A percentile compares a stretch with the other conserved stretches of the same genome.
phyloP scores from a whole-genome alignment of 2,888 invertebrate species.

The Drosophila flavopinicola region DNA sequence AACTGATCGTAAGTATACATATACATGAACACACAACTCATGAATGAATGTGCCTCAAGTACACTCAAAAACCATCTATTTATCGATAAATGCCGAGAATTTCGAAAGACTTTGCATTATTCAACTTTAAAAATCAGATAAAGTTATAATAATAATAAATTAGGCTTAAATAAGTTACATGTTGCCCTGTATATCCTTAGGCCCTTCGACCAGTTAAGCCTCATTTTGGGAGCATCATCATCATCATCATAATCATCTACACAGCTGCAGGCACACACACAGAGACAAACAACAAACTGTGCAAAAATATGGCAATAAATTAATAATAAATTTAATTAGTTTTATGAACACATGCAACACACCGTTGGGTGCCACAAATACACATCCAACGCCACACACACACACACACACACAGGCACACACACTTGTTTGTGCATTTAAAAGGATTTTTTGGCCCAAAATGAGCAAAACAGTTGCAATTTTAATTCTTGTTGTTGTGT shows the following conservation, averaged over 20 bases:
- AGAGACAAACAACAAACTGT: conserved; percentile 5
- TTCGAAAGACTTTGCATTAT: no score
- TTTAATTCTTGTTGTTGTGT: conserved; percentile 44
- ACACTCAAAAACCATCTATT: no score
- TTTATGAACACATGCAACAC: conserved; percentile 40
- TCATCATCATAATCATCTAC: not conserved
- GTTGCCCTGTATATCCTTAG: not conserved
- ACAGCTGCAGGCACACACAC: conserved; percentile 6
- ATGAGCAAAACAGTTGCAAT: conserved; percentile 39
- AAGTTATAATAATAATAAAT: no score
- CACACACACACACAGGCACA: not conserved
- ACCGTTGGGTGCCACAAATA: conserved; percentile 10
- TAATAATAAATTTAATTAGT: conserved; percentile 72
- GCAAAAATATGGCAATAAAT: conserved; percentile 57
- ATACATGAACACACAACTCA: no score
- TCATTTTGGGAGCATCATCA: not conserved
- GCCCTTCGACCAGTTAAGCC: not conserved
- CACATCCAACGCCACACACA: conserved; percentile 9
- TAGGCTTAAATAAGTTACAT: not conserved
- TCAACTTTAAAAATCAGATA: no score
- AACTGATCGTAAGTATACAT: not conserved
- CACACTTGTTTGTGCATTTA: conserved; percentile 24
- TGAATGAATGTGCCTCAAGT: no score
- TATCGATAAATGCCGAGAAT: not conserved
- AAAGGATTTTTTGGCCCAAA: conserved; percentile 41